Evolutionary conservation across 2,113 vertebrate genomes (phyloP), one percentile per base, ranked within the genome.

Genomic region (Cisticola juncidis): DNA sequence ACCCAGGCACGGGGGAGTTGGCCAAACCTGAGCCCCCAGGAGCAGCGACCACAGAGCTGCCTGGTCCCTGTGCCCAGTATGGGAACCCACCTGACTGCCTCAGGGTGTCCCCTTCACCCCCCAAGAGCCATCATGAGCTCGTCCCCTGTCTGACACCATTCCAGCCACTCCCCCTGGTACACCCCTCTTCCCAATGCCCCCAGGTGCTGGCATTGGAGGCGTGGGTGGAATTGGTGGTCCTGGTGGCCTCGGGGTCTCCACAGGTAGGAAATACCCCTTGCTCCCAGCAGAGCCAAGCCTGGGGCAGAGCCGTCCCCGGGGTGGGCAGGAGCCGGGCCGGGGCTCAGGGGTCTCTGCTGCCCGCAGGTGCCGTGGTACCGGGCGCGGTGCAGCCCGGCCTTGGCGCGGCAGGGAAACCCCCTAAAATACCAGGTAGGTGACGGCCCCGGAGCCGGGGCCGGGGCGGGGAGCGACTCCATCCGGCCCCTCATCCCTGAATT

Each of bases 371-470:
- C 0, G 98, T 81, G 38, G 97, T 97, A 23, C 98, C 95, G 47
- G 79, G 93, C 1, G 98, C 86, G 65, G 95, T 94, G 44, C 97
- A 96, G 90, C 97, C 95, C 2, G 97, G 97, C 81, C 93, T 95
- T 9, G 98, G 97, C 1, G 95, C 95, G 1, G 97, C 81, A 76
- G 98, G 2, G 47, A 98, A 98, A 40, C 97, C 98, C 38, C 98
- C 98, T 48, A 98, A 98, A 96, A 88, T 98, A 82, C 98, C 98
- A 31, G 98, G 98, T 98, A 92, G 71, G 97, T 57, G 60, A 11
- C 4, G 6, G 65, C 47, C 57, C 57, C 22, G 1, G 13, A 22
- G 56, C 33, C 2, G 11, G 14, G 23, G 65, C 72, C 23, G 2
- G 78, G 66, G 56, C 1, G 69, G 74, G 86, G 65, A 58, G 13